Conservation (phyloP, 2,888 invertebrate genomes). For the Margaritifera margaritifera region DNA sequence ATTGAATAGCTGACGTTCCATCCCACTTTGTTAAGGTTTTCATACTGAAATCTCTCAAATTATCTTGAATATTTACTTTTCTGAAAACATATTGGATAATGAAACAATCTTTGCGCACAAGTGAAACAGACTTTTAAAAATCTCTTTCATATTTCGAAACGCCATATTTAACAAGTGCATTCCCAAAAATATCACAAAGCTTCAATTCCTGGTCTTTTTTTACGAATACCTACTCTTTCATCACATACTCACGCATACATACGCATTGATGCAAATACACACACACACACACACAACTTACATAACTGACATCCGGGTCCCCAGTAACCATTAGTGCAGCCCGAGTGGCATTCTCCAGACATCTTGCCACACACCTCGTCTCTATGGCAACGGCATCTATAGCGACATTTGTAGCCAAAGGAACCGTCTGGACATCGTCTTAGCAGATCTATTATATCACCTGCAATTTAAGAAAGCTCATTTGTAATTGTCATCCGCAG, state of each 20-base stretch:
- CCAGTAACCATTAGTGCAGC: slow-evolving; percentile 60
- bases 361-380: slow-evolving; percentile 57
- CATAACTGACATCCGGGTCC: slow-evolving; percentile 65
- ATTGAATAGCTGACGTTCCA: no score
- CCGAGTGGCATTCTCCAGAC: slow-evolving; percentile 53
- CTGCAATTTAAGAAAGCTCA: slow-evolving; percentile 31
- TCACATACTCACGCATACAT: background rate
- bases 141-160: no score
- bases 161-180: no score
- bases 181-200: no score
- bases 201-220: no score
- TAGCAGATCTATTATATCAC: slow-evolving; percentile 49
- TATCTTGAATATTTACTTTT: no score
- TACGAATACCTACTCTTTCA: no score
- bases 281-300: slow-evolving; percentile 31
- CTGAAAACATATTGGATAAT: no score
- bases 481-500: background rate
- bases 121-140: no score
- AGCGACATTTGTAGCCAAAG: slow-evolving; percentile 62
- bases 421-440: slow-evolving; percentile 55
- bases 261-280: background rate
- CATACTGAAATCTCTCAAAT: no score
- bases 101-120: no score
- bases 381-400: slow-evolving; percentile 54
- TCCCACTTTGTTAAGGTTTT: no score